Evolutionary conservation across 2,797 vertebrate species (phyloP), one percentile per base, ranked within the genome.

Genomic region (Neosalanx taihuensis): DNA sequence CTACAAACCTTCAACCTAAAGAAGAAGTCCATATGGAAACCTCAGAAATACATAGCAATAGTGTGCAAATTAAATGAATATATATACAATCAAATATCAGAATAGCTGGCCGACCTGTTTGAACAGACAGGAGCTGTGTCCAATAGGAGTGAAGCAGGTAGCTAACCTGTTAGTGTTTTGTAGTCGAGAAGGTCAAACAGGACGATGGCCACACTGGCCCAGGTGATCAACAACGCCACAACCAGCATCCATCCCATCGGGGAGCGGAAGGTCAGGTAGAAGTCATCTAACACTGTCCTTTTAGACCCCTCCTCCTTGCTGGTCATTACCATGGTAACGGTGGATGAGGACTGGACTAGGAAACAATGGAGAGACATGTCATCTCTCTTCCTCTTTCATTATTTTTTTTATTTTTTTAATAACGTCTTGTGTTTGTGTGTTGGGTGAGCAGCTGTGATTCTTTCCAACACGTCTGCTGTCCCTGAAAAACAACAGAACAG

Each of bases 161-260:
- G 51, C 20, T 86, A 94, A 99, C 97, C 97, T 93, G 95, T 88
- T 60, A 98, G 89, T 51, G 80, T 92, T 85, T 92, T 95, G 83
- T 95, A 95, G 86, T 99, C 96, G 41, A 99, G 94, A 77, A 99
- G 89, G 78, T 99, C 97, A 79, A 99, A 98, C 88, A 98, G 92
- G 33, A 99, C 95, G 9, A 99, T 88, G 59, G 96, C 97, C 30
- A 99, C 97, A 56, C 94, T 96, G 17, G 94, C 94, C 97, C 97
- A 99, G 0, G 97, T 99, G 79, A 99, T 83, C 78, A 99, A 85
- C 80, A 99, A 92, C 41, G 97, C 97, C 70, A 95, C 82, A 6
- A 99, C 93, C 76, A 99, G 94, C 76, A 99, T 88, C 97, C 97
- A 99, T 81, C 96, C 96, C 85, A 96, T 93, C 0, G 97, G 97